Evolutionary conservation across 1,140 invertebrate genomes (phyloP), one percentile per base, ranked within the genome.

Genomic region (Orchesella cincta): DNA sequence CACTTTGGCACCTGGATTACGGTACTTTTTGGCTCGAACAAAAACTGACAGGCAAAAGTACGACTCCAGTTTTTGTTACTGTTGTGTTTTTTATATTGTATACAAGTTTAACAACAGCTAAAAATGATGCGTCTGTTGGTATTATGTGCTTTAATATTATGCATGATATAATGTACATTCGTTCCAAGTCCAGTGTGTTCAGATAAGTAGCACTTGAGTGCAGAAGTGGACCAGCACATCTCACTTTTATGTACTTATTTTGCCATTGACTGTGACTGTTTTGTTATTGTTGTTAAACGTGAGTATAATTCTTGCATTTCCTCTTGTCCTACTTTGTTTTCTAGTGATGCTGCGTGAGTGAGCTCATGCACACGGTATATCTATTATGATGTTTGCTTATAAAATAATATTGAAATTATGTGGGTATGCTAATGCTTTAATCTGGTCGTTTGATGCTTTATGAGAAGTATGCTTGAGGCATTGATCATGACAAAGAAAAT

Each of bases 1-100:
- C 62, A 33, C 31, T 67, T 67, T 67, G 62, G 62, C 62, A 67
- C 62, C 62, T 67, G 62, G 62, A 67, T 67, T 67, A 67, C 62
- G 62, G 62, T 67, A 67, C 62, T 67, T 67, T 67, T 2, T 3
- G 23, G 18, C 18, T 46, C 39, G 39, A 5, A 57, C 23, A 57
- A 57, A 57, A 57, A 26, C 12, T 23, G 52, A 57, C 52, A 57
- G 52, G 52, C 8, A 57, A 57, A 57, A 57, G 12, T 18, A 3
- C 52, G 3, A 57, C 23, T 57, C 52, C 52, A 57, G 52, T n/a
- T n/a, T 57, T 57, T 57, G 23, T 57, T 57, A 57, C 23, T 57
- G 14, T 46, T 46, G 39, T 20, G 39, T 46, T 46, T 8, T 12
- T 12, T 46, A 46, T 12, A 46, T 46, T 46, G 39, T 20, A 46